These are phyloP conservation scores for Phyllotis vaccarum DNA, from an alignment of 2,797 vertebrate species.

Conservation along the genomic window DNA sequence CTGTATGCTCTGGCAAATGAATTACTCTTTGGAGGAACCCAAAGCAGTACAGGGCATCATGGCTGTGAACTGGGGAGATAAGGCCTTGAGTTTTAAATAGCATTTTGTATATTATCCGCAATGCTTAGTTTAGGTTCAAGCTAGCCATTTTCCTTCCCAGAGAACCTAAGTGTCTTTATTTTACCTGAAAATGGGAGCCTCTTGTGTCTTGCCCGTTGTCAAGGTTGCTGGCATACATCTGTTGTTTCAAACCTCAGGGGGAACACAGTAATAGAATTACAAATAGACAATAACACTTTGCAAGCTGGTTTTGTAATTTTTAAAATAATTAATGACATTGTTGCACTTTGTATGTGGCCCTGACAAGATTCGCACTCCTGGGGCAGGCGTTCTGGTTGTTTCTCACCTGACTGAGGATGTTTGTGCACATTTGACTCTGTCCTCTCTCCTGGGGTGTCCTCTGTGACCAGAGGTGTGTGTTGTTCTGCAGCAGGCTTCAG, in stretches of 20 bases:
- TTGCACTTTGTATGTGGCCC: neutral
- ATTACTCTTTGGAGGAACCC: neutral
- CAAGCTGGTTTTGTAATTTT: neutral
- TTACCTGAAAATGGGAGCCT: conserved; percentile 5
- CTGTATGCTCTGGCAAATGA: neutral
- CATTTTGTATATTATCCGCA: neutral
- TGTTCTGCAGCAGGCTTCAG: neutral
- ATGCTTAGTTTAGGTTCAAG: neutral
- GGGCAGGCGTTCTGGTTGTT: neutral
- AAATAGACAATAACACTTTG: conserved; percentile 35
- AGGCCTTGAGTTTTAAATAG: conserved; percentile 1
- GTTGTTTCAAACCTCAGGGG: conserved; percentile 43
- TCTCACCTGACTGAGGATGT: neutral
- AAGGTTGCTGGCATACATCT: neutral
- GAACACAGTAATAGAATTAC: conserved; percentile 20
- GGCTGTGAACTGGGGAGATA: neutral
- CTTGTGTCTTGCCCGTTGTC: neutral
- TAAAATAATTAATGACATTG: neutral
- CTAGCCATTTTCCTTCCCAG: neutral
- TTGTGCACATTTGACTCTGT: neutral
- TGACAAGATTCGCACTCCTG: neutral
- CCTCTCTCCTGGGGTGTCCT: neutral
- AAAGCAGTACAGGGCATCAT: neutral
- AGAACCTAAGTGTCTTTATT: neutral
- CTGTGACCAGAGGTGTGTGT: conserved; percentile 12